Base-by-base conservation (phyloP, 2,888 invertebrate genomes). In the Dasysyrphus tricinctus region DNA sequence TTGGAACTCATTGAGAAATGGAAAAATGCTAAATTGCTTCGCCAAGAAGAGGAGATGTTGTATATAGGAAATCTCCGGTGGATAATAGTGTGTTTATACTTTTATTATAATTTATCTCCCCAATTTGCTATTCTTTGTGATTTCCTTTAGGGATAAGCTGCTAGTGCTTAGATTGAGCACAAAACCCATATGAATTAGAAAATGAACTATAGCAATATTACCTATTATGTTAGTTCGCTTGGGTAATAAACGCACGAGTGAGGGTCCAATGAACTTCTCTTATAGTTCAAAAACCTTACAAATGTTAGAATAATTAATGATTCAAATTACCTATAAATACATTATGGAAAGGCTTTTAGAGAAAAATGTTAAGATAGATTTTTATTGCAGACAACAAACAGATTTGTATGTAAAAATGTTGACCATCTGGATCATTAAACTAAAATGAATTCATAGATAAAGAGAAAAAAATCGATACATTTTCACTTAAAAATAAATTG, bases 1-100 rank as follows among this genome's bases (percentile, higher is more conserved):
- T 24, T 24, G 24, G 3, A 65, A 44, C 11, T 16, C 54, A 59
- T 76, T 80, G 67, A 65, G 67, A 85, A 85, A 80, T 65, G 54
- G 19, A 44, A 57, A 57, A 72, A 34, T 61, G 29, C 24, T 39
- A 49, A 34, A 54, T 54, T 29, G 44, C 39, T 19, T 16, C n/a
- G n/a, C 24, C 12, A 63, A 29, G 19, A 34, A 67, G 49, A 59
- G 32, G 49, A 59, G 32, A 51, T 51, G 29, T 34, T 54, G 14
- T 29, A 4, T 12, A 6, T 24, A 1, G 5, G 1, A 24, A 24
- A n/a, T 49, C 16, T 19, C 9, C 5, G 11, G 0, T 51, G 49
- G 49, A 9, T 51, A 54, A 54, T 54, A 29, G 54, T 54, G 29
- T 14, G 29, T 32, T 29, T 14, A 8, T 32, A 14, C 8, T 32